Evolutionary conservation across 2,797 vertebrate species (phyloP).

Genomic region (Ibycter americanus): DNA sequence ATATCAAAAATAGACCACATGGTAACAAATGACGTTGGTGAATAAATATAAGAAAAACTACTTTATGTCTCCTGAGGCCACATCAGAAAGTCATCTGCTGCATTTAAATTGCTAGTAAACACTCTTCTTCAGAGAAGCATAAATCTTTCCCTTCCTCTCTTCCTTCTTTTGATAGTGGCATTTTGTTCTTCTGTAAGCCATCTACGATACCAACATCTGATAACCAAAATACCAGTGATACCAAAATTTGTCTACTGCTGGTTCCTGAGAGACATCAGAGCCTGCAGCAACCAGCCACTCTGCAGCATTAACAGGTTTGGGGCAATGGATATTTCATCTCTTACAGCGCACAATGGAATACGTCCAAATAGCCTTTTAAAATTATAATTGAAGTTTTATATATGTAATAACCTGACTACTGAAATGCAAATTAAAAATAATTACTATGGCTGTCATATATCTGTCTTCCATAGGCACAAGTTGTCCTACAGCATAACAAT

Average conservation of each 20-base stretch:
- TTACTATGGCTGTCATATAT: background rate
- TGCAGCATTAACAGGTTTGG: background rate
- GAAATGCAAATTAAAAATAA: constrained; percentile 28
- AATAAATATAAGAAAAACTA: background rate
- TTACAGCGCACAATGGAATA: background rate
- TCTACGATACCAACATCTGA: background rate
- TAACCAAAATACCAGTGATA: background rate
- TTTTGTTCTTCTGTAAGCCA: background rate
- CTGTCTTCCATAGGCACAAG: background rate
- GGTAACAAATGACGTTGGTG: background rate
- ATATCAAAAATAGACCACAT: background rate
- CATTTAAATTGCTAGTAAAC: background rate
- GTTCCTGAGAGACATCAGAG: background rate
- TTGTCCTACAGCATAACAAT: background rate
- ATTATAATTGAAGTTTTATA: constrained; percentile 40
- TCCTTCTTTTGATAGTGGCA: background rate
- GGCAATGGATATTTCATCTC: background rate
- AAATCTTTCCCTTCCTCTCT: background rate
- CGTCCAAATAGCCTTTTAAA: constrained; percentile 21
- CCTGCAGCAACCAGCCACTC: background rate
- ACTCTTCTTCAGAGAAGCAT: background rate
- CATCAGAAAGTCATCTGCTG: background rate
- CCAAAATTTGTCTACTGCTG: background rate
- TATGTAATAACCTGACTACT: background rate
- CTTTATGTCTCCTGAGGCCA: background rate